phyloP scores from a whole-genome alignment of 2,113 vertebrate species.

The Gracilinanus agilis region DNA sequence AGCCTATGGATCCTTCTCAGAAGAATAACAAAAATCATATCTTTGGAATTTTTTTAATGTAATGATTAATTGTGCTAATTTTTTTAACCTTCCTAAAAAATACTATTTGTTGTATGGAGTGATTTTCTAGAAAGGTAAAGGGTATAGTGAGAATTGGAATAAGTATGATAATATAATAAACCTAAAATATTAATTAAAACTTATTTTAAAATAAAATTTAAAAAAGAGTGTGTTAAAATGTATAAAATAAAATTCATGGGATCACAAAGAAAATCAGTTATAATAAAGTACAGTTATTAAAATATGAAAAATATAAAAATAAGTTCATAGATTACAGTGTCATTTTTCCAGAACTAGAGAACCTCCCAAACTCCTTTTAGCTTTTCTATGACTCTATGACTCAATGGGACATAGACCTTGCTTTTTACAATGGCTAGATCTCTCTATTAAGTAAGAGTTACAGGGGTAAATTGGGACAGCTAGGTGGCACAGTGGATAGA shows the following conservation, averaged over 20 bases:
- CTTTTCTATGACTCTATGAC: neutral
- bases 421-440: slow-evolving; percentile 39
- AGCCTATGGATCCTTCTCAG: neutral
- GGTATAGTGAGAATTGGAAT: too few species aligned
- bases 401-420: neutral
- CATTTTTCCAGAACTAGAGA: neutral
- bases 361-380: neutral
- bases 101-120: too few species aligned
- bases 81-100: too few species aligned
- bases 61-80: too few species aligned
- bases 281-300: neutral
- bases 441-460: slow-evolving; percentile 18
- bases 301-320: neutral
- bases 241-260: neutral
- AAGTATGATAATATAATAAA: too few species aligned
- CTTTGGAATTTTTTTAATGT: too few species aligned
- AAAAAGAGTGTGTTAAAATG: neutral
- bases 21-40: neutral
- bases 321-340: neutral
- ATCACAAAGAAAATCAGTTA: neutral
- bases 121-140: too few species aligned
- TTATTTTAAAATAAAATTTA: too few species aligned
- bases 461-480: neutral
- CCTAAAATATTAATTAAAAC: too few species aligned
- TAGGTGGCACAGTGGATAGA: too few species aligned